Evolutionary conservation across 2,797 vertebrate species (phyloP).

Genomic region (Neopelma chrysocephalum): DNA sequence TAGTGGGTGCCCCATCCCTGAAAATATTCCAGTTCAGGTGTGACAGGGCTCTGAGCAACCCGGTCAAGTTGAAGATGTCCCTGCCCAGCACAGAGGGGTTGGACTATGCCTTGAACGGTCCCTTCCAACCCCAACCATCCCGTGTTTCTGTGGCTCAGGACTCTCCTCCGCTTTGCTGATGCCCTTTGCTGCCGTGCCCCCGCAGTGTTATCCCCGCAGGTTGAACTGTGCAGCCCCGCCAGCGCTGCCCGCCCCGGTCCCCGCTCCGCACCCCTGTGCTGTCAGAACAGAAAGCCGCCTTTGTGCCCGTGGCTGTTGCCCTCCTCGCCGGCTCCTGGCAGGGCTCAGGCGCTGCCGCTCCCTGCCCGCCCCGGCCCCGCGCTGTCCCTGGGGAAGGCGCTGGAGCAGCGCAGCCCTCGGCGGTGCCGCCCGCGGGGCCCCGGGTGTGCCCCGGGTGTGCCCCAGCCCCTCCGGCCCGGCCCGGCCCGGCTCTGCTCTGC

Average conservation of each 20-base stretch:
- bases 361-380: neutral
- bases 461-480: too few species aligned
- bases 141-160: neutral
- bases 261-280: too few species aligned
- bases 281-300: accelerated
- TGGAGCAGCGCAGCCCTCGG: neutral
- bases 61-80: neutral
- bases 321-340: neutral
- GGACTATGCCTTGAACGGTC: neutral
- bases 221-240: accelerated
- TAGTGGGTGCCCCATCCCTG: neutral
- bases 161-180: neutral
- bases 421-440: neutral
- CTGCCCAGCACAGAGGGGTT: neutral
- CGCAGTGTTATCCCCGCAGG: accelerated
- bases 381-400: neutral
- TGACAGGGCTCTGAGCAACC: neutral
- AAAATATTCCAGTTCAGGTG: neutral
- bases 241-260: neutral
- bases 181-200: neutral
- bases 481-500: neutral
- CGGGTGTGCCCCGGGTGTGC: neutral
- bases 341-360: neutral
- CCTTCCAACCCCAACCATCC: neutral
- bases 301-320: accelerated